Percentiles rank a stretch among this genome's conserved stretches.
These are phyloP conservation scores for Corapipo altera DNA, from an alignment of 2,113 vertebrate species.

Conservation along the genomic window DNA sequence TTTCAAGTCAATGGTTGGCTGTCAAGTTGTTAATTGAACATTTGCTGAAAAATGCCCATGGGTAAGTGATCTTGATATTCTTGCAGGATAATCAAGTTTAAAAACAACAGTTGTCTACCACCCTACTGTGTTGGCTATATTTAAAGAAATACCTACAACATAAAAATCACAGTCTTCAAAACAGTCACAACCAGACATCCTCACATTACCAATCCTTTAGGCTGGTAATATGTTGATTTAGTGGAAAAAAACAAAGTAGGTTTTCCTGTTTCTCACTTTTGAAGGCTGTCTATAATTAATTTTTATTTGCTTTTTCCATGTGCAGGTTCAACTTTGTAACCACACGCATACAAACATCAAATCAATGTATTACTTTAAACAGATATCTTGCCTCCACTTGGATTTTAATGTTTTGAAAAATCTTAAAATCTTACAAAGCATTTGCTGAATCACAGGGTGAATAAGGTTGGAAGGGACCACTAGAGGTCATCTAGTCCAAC, in stretches of 20 bases:
- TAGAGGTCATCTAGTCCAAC: not conserved
- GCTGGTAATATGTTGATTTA: not conserved
- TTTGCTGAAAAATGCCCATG: not conserved
- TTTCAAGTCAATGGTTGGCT: not conserved
- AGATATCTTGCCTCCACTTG: not conserved
- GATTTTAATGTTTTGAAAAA: not conserved
- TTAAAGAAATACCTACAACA: not conserved
- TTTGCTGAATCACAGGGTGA: not conserved
- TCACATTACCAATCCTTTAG: not conserved
- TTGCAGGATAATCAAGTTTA: not conserved
- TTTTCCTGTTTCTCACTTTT: not conserved
- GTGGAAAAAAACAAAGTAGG: not conserved
- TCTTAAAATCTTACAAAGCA: not conserved
- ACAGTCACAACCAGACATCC: not conserved
- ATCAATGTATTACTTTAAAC: not conserved
- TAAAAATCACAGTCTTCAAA: not conserved
- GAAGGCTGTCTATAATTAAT: not conserved
- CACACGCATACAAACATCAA: not conserved
- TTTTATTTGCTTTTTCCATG: not conserved
- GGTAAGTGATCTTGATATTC: not conserved
- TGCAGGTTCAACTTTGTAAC: not conserved
- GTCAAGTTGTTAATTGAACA: constrained; percentile 14
- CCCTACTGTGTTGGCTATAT: not conserved
- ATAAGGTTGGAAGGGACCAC: not conserved
- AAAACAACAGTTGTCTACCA: not conserved